phyloP scores from a whole-genome alignment of 2,888 invertebrate genomes.

The Romanomermis culicivorax region DNA sequence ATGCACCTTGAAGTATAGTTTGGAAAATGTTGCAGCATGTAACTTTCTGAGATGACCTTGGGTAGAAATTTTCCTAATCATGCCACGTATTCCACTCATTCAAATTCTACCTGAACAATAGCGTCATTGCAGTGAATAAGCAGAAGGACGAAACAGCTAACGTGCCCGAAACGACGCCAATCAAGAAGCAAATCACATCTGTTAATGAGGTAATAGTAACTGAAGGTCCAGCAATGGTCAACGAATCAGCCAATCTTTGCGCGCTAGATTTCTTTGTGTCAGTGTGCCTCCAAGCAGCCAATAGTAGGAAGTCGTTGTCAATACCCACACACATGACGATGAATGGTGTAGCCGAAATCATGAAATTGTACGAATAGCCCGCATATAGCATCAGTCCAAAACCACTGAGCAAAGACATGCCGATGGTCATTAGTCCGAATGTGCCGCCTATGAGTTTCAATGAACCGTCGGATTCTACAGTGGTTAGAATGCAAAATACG shows the following conservation, averaged over 20 bases:
- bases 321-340: neutral
- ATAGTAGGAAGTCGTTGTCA: neutral
- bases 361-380: neutral
- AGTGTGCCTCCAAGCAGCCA: neutral
- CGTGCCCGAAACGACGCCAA: slow-evolving; percentile 1
- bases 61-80: no score
- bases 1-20: no score
- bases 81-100: neutral
- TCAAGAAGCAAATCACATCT: slow-evolving; percentile 1
- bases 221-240: neutral
- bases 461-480: no score
- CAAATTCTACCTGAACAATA: neutral
- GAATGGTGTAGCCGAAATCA: neutral
- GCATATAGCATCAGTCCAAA: neutral
- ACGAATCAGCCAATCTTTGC: neutral
- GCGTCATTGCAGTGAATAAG: slow-evolving; percentile 1
- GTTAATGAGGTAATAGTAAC: slow-evolving; percentile 8
- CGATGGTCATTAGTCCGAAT: neutral
- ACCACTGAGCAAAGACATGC: neutral
- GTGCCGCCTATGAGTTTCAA: no score
- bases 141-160: slow-evolving; percentile 3
- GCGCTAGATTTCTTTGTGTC: neutral
- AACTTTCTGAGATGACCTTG: no score
- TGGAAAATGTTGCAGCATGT: no score
- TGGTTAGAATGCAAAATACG: neutral